Conservation (phyloP, 1,140 invertebrate species). For the Drepana arcuata region DNA sequence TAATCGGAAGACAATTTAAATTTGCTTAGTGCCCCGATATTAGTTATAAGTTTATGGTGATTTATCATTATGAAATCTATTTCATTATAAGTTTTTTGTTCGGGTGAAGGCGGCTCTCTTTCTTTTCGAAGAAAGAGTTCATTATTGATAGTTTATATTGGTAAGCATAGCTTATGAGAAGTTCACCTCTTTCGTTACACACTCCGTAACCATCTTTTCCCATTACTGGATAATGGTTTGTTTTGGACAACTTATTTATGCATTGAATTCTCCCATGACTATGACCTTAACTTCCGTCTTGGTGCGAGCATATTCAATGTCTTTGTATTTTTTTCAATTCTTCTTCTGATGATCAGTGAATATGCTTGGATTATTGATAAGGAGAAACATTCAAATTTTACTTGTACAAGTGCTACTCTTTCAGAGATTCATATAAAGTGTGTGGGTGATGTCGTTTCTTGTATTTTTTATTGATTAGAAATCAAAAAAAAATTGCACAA, state of each 20-base stretch:
- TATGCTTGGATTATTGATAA: slow-evolving; percentile 25
- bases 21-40: slow-evolving; percentile 13
- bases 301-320: slow-evolving; percentile 8
- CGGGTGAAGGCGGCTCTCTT: slow-evolving; percentile 13
- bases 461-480: slow-evolving; percentile 19
- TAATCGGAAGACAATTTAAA: slow-evolving; percentile 13
- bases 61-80: slow-evolving; percentile 16
- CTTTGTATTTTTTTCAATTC: slow-evolving; percentile 20
- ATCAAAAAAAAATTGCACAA: no score
- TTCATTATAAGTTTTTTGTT: slow-evolving; percentile 21
- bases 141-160: slow-evolving; percentile 19
- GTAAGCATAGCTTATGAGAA: slow-evolving; percentile 8
- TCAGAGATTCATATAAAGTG: slow-evolving; percentile 24
- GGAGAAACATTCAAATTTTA: slow-evolving; percentile 15
- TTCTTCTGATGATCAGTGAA: slow-evolving; percentile 15
- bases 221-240: slow-evolving; percentile 7
- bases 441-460: slow-evolving; percentile 23
- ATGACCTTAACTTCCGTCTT: slow-evolving; percentile 4
- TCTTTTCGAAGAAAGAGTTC: slow-evolving; percentile 19
- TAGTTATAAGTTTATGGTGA: slow-evolving; percentile 9
- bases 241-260: slow-evolving; percentile 10
- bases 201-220: slow-evolving; percentile 15
- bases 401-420: slow-evolving; percentile 19
- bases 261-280: slow-evolving; percentile 15
- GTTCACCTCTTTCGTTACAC: slow-evolving; percentile 16